A percentile compares a stretch with the other conserved stretches of the same genome.
phyloP scores from a whole-genome alignment of 2,797 vertebrate genomes.

The Pangasius macronema region DNA sequence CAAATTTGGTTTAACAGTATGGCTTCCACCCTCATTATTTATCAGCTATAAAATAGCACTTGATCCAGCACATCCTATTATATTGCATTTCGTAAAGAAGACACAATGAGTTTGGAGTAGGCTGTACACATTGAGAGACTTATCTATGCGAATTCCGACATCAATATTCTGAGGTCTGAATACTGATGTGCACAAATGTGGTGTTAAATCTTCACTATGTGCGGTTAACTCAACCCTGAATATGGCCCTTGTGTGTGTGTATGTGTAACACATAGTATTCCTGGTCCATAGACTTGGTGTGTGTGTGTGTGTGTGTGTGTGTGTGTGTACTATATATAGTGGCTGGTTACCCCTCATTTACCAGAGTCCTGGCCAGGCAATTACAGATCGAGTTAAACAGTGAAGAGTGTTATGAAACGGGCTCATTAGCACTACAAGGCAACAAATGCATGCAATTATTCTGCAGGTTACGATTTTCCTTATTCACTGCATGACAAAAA shows the following conservation, averaged over 20 bases:
- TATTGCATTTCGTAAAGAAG: no score
- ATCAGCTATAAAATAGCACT: background rate
- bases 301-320: background rate
- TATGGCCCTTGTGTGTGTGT: background rate
- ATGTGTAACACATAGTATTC: background rate
- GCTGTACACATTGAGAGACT: no score
- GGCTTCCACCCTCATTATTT: background rate
- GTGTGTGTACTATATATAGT: constrained; percentile 18
- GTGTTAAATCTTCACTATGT: background rate
- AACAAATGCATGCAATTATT: constrained; percentile 26
- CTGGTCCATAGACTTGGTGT: background rate
- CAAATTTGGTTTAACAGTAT: background rate
- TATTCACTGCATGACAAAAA: constrained; percentile 23
- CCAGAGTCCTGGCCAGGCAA: constrained; percentile 24
- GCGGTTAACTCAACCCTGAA: background rate
- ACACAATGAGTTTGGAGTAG: no score
- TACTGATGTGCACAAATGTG: background rate
- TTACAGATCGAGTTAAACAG: constrained; percentile 29
- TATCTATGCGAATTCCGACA: no score
- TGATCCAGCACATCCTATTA: background rate
- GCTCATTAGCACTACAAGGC: constrained; percentile 34
- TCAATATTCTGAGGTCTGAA: background rate
- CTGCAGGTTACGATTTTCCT: constrained; percentile 5
- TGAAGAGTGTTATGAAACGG: constrained; percentile 21
- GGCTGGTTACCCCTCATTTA: constrained; percentile 20